Conservation (phyloP, 2,797 vertebrate species). For the Huso huso region DNA sequence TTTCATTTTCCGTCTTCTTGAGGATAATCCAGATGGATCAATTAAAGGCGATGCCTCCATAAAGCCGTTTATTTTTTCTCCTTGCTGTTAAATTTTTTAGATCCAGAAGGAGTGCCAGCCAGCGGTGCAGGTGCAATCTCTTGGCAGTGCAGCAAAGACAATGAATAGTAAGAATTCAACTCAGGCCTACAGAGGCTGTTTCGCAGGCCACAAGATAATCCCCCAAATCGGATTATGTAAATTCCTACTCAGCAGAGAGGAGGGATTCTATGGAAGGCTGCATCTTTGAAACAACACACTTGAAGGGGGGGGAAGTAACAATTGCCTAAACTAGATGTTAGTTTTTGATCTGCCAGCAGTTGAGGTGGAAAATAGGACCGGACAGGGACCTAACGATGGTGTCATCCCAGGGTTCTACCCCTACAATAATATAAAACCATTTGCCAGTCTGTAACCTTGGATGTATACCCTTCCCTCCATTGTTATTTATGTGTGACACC, state of each 20-base stretch:
- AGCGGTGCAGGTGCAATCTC: conserved; percentile 78
- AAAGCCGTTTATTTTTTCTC: conserved; percentile 29
- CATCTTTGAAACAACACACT: conserved; percentile 69
- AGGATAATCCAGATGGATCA: conserved; percentile 55
- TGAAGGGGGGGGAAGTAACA: conserved; percentile 64
- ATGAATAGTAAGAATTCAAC: conserved; percentile 89
- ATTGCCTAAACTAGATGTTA: conserved; percentile 63
- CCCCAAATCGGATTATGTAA: conserved; percentile 98
- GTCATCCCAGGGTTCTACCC: conserved; percentile 15
- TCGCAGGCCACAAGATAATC: conserved; percentile 81
- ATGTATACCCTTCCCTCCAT: conserved; percentile 28
- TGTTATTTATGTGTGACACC: conserved; percentile 61
- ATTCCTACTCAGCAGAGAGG: conserved; percentile 80
- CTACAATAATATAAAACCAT: conserved; percentile 25
- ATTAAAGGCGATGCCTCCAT: conserved; percentile 36
- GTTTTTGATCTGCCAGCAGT: conserved; percentile 39
- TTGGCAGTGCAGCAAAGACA: conserved; percentile 67
- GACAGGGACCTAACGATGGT: conserved; percentile 12
- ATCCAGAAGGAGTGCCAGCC: conserved; percentile 48
- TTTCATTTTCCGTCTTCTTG: conserved; percentile 36
- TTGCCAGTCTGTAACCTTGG: conserved; percentile 33
- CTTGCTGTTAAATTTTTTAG: conserved; percentile 37
- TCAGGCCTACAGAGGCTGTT: conserved; percentile 77
- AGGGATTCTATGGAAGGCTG: conserved; percentile 63
- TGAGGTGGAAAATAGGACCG: conserved; percentile 46